These are phyloP conservation scores for Drosophila santomea DNA, from an alignment of 1,140 invertebrate genomes.

Conservation along the genomic window DNA sequence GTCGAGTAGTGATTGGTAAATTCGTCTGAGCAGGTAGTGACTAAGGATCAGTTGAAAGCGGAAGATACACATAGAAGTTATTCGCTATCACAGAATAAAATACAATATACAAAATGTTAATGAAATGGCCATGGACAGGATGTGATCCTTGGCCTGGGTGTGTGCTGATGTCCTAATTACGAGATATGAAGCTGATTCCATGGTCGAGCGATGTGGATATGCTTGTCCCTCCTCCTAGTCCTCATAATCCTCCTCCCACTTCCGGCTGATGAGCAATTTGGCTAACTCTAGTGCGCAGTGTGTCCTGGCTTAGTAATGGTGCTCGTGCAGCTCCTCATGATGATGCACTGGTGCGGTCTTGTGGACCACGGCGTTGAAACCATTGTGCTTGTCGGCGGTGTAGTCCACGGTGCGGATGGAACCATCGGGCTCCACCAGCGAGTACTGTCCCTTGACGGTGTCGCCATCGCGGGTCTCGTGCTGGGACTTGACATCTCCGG, in stretches of 20 bases:
- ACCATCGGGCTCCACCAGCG: constrained; percentile 86
- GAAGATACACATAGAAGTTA: constrained; percentile 55
- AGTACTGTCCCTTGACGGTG: constrained; percentile 85
- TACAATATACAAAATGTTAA: constrained; percentile 74
- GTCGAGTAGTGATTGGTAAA: constrained; percentile 54
- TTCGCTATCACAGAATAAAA: constrained; percentile 82
- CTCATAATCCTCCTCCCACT: constrained; percentile 30
- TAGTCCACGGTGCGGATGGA: constrained; percentile 86
- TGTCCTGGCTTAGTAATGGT: constrained; percentile 44
- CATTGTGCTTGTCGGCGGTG: constrained; percentile 85
- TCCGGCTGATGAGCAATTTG: constrained; percentile 68
- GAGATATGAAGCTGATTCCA: constrained; percentile 82
- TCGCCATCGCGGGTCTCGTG: constrained; percentile 86
- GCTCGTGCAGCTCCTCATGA: constrained; percentile 76
- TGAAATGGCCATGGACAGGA: constrained; percentile 46
- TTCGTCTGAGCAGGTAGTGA: constrained; percentile 78
- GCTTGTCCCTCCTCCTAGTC: constrained; percentile 32
- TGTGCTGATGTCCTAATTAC: constrained; percentile 79
- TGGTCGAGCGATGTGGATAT: constrained; percentile 60
- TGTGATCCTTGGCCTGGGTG: constrained; percentile 21
- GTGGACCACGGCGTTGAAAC: constrained; percentile 88
- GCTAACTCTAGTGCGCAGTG: constrained; percentile 71
- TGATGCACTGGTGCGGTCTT: constrained; percentile 87
- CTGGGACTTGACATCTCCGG: constrained; percentile 86
- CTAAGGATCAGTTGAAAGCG: constrained; percentile 67